phyloP scores from a whole-genome alignment of 2,797 vertebrate species.

The Ciconia nigra region DNA sequence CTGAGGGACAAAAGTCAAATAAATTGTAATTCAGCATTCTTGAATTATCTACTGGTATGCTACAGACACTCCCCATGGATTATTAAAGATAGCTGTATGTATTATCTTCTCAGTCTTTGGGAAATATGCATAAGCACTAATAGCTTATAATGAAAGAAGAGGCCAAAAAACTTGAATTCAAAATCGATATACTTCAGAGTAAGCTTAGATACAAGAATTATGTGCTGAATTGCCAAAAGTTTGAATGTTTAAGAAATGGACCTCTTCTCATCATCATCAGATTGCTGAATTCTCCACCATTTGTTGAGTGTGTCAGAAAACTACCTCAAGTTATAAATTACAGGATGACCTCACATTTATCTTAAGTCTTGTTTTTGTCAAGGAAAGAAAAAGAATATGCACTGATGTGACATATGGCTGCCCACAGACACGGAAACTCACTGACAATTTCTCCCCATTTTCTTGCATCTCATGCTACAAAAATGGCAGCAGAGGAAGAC shows the following conservation, averaged over 20 bases:
- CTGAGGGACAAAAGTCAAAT: background rate
- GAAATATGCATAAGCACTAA: background rate
- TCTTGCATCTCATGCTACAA: background rate
- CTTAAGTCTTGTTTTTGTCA: background rate
- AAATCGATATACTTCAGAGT: background rate
- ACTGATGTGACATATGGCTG: background rate
- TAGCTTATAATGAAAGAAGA: background rate
- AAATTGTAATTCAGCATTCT: background rate
- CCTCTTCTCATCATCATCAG: background rate
- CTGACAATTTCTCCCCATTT: background rate
- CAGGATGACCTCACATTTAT: background rate
- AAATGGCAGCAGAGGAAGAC: background rate
- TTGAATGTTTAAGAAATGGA: background rate
- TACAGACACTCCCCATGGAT: background rate
- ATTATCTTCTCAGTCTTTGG: background rate
- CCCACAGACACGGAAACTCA: background rate
- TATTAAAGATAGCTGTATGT: background rate
- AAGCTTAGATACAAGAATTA: background rate
- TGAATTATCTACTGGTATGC: background rate
- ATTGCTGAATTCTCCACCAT: background rate
- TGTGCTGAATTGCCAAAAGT: background rate
- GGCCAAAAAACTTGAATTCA: background rate
- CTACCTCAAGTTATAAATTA: background rate
- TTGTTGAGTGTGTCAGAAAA: background rate
- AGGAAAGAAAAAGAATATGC: background rate